These are phyloP conservation scores for Steromphala cineraria DNA, from an alignment of 2,888 invertebrate genomes.

Conservation along the genomic window DNA sequence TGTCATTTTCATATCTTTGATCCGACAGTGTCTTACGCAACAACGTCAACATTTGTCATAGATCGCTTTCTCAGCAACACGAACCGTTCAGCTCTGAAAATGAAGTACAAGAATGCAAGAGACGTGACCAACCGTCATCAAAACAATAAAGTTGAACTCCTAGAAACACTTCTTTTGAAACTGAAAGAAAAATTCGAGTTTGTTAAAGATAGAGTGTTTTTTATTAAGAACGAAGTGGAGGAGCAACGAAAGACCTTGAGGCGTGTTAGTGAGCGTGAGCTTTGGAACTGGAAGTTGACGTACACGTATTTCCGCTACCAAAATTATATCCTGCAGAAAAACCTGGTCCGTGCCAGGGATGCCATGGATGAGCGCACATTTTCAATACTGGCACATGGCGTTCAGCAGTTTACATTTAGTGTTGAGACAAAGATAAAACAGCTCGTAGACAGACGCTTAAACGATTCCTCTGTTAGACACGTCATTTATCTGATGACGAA, in stretches of 20 bases:
- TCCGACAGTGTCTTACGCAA: constrained; percentile 54
- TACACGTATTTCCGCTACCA: constrained; percentile 46
- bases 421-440: constrained; percentile 23
- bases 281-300: constrained; percentile 31
- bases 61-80: constrained; percentile 41
- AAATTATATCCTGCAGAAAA: constrained; percentile 49
- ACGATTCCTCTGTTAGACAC: constrained; percentile 4
- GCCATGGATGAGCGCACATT: constrained; percentile 60
- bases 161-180: constrained; percentile 11
- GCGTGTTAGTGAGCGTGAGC: constrained; percentile 28
- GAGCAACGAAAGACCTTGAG: constrained; percentile 22
- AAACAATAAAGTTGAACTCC: constrained; percentile 18
- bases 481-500: constrained; percentile 32
- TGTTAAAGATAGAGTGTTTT: constrained; percentile 13
- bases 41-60: constrained; percentile 49
- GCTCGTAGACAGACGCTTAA: background rate
- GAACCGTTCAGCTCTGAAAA: constrained; percentile 25
- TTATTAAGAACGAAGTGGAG: background rate
- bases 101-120: constrained; percentile 29
- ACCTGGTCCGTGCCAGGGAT: constrained; percentile 51
- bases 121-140: constrained; percentile 34
- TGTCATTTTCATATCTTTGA: constrained; percentile 55
- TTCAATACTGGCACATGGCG: constrained; percentile 42
- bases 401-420: constrained; percentile 45
- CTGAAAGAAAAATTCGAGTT: constrained; percentile 30